phyloP scores from a whole-genome alignment of 2,888 invertebrate species.

The Hydrotaea diabolus region DNA sequence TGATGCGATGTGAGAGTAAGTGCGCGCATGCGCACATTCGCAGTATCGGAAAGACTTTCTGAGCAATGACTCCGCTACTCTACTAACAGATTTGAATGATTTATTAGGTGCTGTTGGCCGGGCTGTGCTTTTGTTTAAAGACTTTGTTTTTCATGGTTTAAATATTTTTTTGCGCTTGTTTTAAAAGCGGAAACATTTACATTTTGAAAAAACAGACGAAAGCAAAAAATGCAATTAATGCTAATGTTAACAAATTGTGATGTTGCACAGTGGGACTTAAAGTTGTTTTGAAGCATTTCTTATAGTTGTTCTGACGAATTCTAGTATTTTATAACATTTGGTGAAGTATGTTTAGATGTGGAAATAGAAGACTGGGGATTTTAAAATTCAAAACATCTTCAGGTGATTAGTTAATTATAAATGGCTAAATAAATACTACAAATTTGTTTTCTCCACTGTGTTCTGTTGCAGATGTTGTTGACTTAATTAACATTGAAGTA shows the following conservation, averaged over 20 bases:
- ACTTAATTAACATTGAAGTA: too few species aligned
- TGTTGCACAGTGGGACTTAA: too few species aligned
- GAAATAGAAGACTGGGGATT: too few species aligned
- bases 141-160: background rate
- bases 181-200: slow-evolving; percentile 18
- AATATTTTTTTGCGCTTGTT: background rate
- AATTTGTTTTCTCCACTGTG: too few species aligned
- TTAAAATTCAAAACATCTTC: too few species aligned
- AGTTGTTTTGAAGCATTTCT: too few species aligned
- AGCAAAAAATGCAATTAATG: background rate
- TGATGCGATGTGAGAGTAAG: background rate
- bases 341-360: too few species aligned
- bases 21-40: background rate
- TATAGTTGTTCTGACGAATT: too few species aligned
- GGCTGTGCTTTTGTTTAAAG: background rate
- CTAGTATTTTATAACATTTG: too few species aligned
- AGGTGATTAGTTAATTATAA: too few species aligned
- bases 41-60: background rate
- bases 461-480: too few species aligned
- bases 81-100: slow-evolving; percentile 9
- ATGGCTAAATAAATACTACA: too few species aligned
- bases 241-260: background rate
- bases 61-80: background rate
- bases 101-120: background rate
- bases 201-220: background rate